Conservation (phyloP, 2,888 invertebrate species). For the Patella caerulea region DNA sequence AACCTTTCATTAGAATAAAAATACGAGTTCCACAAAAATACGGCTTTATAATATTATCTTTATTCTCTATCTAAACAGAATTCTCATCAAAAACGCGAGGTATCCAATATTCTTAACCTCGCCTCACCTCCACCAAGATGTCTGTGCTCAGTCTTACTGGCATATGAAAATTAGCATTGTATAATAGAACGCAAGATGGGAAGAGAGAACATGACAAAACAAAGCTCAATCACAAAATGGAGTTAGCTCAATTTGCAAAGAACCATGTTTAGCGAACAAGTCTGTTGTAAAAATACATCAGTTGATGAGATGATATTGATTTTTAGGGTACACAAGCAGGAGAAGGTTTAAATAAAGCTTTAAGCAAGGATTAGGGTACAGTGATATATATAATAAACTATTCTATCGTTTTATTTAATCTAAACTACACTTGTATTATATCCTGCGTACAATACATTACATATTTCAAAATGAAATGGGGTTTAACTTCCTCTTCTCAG, state of each 20-base stretch:
- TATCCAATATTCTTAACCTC: not conserved
- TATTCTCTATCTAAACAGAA: too few species aligned
- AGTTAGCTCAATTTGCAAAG: constrained; percentile 7
- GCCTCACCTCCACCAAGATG: not conserved
- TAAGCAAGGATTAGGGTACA: not conserved
- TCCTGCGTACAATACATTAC: too few species aligned
- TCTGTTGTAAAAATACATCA: constrained; percentile 3
- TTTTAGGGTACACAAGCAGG: not conserved
- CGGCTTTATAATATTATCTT: too few species aligned
- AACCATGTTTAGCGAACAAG: constrained; percentile 7
- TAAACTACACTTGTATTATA: too few species aligned
- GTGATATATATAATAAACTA: too few species aligned
- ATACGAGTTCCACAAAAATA: too few species aligned
- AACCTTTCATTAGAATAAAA: too few species aligned
- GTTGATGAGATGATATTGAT: constrained; percentile 7
- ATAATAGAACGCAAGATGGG: not conserved
- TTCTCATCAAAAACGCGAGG: too few species aligned
- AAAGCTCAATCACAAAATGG: not conserved
- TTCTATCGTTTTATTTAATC: too few species aligned
- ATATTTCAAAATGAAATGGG: too few species aligned
- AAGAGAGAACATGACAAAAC: not conserved
- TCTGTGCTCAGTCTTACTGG: not conserved
- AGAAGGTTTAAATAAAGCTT: constrained; percentile 7
- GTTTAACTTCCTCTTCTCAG: too few species aligned
- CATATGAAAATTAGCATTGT: constrained; percentile 6